Conservation (phyloP, 2,113 vertebrate genomes). For the Lophotis ruficrista region DNA sequence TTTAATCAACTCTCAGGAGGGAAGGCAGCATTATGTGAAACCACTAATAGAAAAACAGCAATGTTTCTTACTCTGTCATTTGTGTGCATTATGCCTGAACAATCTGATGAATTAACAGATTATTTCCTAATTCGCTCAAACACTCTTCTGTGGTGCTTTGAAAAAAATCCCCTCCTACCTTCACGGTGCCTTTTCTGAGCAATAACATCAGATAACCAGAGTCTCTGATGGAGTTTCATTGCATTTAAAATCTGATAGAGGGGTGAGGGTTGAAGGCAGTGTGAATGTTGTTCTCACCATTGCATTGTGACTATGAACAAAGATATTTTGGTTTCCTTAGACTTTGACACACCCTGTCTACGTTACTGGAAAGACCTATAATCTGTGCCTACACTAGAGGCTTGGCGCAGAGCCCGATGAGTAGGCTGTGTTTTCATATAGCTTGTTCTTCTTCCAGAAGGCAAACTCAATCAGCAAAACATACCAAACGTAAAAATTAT, state of each 20-base stretch:
- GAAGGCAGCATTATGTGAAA: conserved; percentile 46
- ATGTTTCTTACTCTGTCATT: conserved; percentile 22
- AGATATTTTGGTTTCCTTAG: background rate
- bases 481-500: background rate
- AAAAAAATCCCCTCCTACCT: background rate
- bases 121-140: conserved; percentile 21
- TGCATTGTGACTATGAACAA: background rate
- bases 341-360: background rate
- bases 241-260: background rate
- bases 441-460: background rate
- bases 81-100: conserved; percentile 22
- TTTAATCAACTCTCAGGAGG: conserved; percentile 60
- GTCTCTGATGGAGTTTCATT: background rate
- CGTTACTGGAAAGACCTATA: background rate
- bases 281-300: background rate
- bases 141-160: background rate
- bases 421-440: background rate
- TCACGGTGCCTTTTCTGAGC: background rate
- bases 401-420: background rate
- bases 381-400: background rate
- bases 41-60: conserved; percentile 45
- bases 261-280: background rate
- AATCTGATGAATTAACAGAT: conserved; percentile 44
- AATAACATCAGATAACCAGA: background rate
- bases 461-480: conserved; percentile 9